These are phyloP conservation scores for Dasyurus viverrinus DNA, from an alignment of 2,113 vertebrate genomes.

Conservation along the genomic window DNA sequence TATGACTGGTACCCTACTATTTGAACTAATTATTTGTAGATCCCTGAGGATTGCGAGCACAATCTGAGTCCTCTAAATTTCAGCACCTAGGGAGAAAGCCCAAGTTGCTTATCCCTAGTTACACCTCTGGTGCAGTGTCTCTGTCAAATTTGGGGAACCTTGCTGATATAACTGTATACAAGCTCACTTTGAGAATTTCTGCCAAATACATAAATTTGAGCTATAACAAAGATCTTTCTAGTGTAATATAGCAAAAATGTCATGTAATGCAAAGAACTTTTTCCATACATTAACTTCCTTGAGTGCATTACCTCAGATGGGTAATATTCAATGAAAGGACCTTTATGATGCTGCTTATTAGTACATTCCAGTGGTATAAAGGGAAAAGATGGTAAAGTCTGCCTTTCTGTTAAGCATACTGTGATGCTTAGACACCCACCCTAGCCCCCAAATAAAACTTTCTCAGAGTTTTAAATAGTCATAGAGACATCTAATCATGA, in stretches of 20 bases:
- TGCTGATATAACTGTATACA: neutral
- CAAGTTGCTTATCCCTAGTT: neutral
- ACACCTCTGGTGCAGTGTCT: constrained; percentile 8
- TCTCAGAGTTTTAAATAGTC: constrained; percentile 52
- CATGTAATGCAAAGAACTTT: constrained; percentile 54
- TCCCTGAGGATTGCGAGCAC: neutral
- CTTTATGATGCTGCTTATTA: constrained; percentile 67
- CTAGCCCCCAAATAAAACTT: constrained; percentile 13
- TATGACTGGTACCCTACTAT: neutral
- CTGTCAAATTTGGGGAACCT: constrained; percentile 44
- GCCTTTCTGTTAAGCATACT: neutral
- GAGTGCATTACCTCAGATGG: constrained; percentile 68
- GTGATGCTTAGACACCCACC: neutral
- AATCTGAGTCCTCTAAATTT: neutral
- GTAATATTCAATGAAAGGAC: constrained; percentile 74
- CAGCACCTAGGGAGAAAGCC: neutral
- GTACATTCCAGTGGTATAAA: constrained; percentile 74
- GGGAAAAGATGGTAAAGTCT: constrained; percentile 26
- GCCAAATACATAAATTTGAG: constrained; percentile 60
- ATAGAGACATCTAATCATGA: constrained; percentile 56
- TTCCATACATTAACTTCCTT: constrained; percentile 65
- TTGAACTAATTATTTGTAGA: neutral
- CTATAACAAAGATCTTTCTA: constrained; percentile 47
- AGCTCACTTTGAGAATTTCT: constrained; percentile 51
- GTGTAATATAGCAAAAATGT: constrained; percentile 65